phyloP scores from a whole-genome alignment of 2,113 vertebrate species.

The Conger conger region DNA sequence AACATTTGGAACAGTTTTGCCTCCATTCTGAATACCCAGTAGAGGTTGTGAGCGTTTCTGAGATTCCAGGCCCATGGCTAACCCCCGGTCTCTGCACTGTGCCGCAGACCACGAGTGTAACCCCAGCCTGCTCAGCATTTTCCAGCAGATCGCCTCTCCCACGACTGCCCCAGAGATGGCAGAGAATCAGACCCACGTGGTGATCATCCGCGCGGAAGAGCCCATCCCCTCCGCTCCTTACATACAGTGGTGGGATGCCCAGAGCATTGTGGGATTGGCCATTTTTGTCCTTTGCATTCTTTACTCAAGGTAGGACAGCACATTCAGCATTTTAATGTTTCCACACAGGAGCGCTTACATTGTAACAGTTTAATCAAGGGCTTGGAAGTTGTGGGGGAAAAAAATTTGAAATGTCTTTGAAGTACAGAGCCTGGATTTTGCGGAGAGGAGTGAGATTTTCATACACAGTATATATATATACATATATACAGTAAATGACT shows the following conservation, averaged over 20 bases:
- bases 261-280: conserved; percentile 77
- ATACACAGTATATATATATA: no score
- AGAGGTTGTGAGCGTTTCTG: no score
- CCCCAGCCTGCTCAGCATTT: conserved; percentile 81
- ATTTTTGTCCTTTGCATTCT: conserved; percentile 87
- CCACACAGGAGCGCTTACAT: neutral
- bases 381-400: neutral
- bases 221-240: conserved; percentile 59
- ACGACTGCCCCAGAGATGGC: conserved; percentile 57
- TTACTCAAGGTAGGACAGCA: conserved; percentile 83
- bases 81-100: neutral
- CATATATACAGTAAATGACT: no score
- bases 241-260: conserved; percentile 80
- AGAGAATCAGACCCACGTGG: conserved; percentile 72
- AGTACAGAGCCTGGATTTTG: no score
- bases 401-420: no score
- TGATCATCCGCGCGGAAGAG: conserved; percentile 57
- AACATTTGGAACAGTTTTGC: no score
- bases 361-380: neutral
- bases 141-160: conserved; percentile 71
- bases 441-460: no score
- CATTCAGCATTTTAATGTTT: neutral
- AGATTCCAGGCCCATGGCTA: no score
- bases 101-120: conserved; percentile 82
- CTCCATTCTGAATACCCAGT: no score